These are phyloP conservation scores for Sphaeridia pumilis DNA, from an alignment of 2,888 invertebrate species.

Conservation along the genomic window DNA sequence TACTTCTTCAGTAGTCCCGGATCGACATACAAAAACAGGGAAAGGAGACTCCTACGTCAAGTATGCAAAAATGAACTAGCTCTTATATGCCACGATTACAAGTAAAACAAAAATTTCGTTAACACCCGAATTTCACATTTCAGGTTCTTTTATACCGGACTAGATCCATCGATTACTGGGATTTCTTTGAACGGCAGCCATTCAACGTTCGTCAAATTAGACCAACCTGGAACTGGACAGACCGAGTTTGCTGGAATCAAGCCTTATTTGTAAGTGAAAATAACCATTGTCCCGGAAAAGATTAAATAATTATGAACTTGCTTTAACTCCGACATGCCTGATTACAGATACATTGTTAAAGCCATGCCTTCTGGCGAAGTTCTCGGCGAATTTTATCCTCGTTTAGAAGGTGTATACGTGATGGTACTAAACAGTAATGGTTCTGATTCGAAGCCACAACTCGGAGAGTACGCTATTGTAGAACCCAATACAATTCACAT, in stretches of 20 bases:
- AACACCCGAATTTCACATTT: neutral
- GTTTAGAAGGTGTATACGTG: constrained; percentile 11
- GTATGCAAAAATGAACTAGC: constrained; percentile 9
- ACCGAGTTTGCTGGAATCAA: neutral
- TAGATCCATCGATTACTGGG: constrained; percentile 1
- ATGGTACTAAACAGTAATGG: constrained; percentile 2
- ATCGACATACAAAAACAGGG: constrained; percentile 14
- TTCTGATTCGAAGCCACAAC: constrained; percentile 45
- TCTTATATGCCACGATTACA: too few relatives aligned
- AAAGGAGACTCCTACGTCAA: constrained; percentile 15
- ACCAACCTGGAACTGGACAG: neutral
- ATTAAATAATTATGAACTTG: neutral
- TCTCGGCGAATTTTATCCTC: neutral
- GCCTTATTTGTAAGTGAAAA: neutral
- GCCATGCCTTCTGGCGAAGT: neutral
- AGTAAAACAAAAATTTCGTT: too few relatives aligned
- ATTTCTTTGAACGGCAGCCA: constrained; percentile 1
- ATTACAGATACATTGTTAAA: neutral
- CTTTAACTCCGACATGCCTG: constrained; percentile 43
- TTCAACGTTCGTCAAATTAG: neutral
- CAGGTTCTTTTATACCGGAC: constrained; percentile 14
- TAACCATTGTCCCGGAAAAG: neutral
- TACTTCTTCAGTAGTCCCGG: neutral
- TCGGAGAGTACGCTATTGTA: constrained; percentile 45
- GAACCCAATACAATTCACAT: constrained; percentile 56